Evolutionary conservation across 2,113 vertebrate species (phyloP), one percentile per base, ranked within the genome.

Genomic region (Tursiops truncatus): DNA sequence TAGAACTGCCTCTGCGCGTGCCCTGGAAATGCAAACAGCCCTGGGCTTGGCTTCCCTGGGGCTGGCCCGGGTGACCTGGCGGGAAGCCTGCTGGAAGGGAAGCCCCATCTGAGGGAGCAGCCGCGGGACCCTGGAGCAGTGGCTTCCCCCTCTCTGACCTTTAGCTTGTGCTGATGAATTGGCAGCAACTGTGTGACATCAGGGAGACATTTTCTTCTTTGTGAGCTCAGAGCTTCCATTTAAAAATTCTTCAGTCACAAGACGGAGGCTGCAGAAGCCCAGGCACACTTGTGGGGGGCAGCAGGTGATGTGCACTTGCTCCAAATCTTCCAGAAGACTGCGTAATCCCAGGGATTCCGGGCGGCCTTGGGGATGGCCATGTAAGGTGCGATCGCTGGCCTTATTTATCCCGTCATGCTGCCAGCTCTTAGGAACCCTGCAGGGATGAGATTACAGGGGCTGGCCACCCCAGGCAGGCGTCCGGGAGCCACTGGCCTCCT

Each of bases 141-240:
- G 96, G 90, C 92, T 97, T 97, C 76, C 97, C 97, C 87, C 76
- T 96, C 92, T 33, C 86, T 95, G 96, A 97, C 94, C 97, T 96
- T 96, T 96, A 76, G 67, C 93, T 86, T n/a, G 36, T 36, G 74
- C 87, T 91, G 97, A 97, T 81, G 95, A 97, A 89, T 92, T 96
- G 94, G 92, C 95, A 97, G 94, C 95, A 94, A 93, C 92, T 96
- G 96, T 70, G 83, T 97, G 94, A 97, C 96, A 97, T 97, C 95
- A 97, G 97, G 92, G 94, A 97, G 97, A 97, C 97, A 94, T 98
- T 96, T 95, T 96, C 97, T 92, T 80, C 94, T 82, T 36, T 84
- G 94, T 98, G 97, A 97, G 94, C 96, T 97, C 96, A 97, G 93
- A 38, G 88, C 95, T 97, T 79, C 93, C 93, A 97, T 97, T 95